These are phyloP conservation scores for Eretmocerus hayati DNA, from an alignment of 2,888 invertebrate species.

Conservation along the genomic window DNA sequence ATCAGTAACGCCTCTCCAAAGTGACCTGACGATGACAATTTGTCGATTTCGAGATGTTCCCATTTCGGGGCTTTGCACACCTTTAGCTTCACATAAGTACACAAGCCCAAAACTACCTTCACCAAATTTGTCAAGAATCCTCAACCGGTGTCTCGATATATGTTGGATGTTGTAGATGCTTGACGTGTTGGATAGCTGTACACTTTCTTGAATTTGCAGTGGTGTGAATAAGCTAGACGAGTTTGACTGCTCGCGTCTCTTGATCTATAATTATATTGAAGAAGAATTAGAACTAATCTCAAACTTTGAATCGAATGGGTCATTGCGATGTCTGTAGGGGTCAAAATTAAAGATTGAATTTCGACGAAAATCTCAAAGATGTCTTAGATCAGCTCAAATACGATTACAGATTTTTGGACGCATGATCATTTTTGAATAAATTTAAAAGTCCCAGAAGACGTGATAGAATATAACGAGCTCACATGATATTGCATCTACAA, in stretches of 20 bases:
- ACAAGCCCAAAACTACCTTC: slow-evolving; percentile 85
- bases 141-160: slow-evolving; percentile 74
- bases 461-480: too few species aligned
- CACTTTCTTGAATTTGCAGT: slow-evolving; percentile 62
- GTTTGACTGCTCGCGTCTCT: slow-evolving; percentile 59
- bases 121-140: slow-evolving; percentile 77
- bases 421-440: too few species aligned
- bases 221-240: slow-evolving; percentile 67
- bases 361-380: too few species aligned
- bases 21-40: slow-evolving; percentile 67
- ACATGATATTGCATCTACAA: too few species aligned
- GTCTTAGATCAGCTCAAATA: too few species aligned
- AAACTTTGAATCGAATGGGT: too few species aligned
- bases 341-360: too few species aligned
- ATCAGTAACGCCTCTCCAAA: slow-evolving; percentile 66
- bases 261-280: slow-evolving; percentile 46
- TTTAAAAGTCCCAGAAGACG: too few species aligned
- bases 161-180: slow-evolving; percentile 38
- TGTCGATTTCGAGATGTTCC: slow-evolving; percentile 61
- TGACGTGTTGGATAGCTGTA: slow-evolving; percentile 33
- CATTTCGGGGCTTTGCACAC: slow-evolving; percentile 52
- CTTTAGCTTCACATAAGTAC: slow-evolving; percentile 71
- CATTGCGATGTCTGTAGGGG: too few species aligned
- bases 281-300: neutral
- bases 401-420: too few species aligned